Base-by-base conservation (phyloP, 2,113 vertebrate species). In the Lipophrys pholis region DNA sequence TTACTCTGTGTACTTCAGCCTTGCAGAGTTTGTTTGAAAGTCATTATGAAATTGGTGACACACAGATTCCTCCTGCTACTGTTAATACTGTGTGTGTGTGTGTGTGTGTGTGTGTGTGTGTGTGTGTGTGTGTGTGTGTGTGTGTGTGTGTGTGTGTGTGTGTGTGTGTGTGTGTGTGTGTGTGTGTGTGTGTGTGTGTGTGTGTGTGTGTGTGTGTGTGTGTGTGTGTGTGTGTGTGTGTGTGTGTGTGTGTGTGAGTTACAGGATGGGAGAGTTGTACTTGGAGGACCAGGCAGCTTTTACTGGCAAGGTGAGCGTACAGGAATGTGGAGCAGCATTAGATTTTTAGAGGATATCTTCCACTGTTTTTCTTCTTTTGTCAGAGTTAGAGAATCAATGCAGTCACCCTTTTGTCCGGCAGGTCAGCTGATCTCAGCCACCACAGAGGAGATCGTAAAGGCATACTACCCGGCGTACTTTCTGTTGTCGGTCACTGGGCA, bases 241-340 rank as follows among this genome's bases (percentile, higher is more conserved):
- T 30, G 21, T 30, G 21, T 78, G 16, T 85, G 54, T 77, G 21
- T 84, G 62, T 65, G 50, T 46, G 21, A 83, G 54, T 87, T 91
- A 12, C 83, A 97, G 96, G 92, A 92, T 4, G 96, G 96, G 17
- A 94, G 92, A 11, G 92, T 97, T 75, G 93, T 97, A 36, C 92
- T 97, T 55, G 96, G 96, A 67, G 96, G 96, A 79, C 96, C 96
- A 8, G 96, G 96, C 74, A 97, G 96, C 87, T 97, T 95, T 82
- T 97, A 92, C 89, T 97, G 96, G 96, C 96, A 97, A 96, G 96
- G 96, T 97, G 84, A 87, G 77, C 51, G 61, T 48, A 10, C 16
- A 76, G 51, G 64, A 82, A 77, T 77, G 76, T 76, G 61, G 14
- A 69, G 11, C 21, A 6, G 21, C 53, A 14, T 57, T 42, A 46